Evolutionary conservation across 2,888 invertebrate species (phyloP).

Genomic region (Pammene aurita): DNA sequence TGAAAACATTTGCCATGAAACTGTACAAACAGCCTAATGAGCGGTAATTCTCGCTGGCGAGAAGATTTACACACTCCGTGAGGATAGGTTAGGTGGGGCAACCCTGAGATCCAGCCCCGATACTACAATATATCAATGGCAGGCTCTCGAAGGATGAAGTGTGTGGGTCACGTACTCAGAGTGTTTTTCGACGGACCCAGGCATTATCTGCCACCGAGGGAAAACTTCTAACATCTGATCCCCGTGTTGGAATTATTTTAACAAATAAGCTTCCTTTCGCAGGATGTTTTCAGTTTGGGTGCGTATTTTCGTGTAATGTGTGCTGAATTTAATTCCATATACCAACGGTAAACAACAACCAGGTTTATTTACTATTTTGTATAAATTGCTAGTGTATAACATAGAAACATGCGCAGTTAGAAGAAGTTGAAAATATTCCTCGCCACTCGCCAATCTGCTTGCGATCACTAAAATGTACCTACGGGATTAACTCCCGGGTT

Average conservation of each 20-base stretch:
- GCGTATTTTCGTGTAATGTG: not conserved
- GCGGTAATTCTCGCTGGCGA: conserved; percentile 62
- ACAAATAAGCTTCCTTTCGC: conserved; percentile 36
- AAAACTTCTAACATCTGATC: conserved; percentile 56
- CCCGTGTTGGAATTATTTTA: conserved; percentile 43
- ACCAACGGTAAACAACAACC: no score
- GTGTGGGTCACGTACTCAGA: conserved; percentile 72
- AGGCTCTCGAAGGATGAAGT: conserved; percentile 62
- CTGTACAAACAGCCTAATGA: conserved; percentile 62
- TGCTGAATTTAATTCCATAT: not conserved
- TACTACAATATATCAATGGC: conserved; percentile 70
- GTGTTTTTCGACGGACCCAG: conserved; percentile 71
- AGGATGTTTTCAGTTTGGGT: conserved; percentile 2
- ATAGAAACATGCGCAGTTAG: no score
- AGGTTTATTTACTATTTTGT: no score
- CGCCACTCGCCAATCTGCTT: no score
- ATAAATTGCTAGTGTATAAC: no score
- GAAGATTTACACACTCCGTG: conserved; percentile 65
- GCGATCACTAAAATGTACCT: no score
- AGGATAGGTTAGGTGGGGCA: conserved; percentile 59
- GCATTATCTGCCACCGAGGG: conserved; percentile 61
- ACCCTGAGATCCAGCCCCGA: conserved; percentile 51
- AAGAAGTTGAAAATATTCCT: no score
- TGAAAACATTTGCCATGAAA: conserved; percentile 49
- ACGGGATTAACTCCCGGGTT: no score